Evolutionary conservation across 2,113 vertebrate species (phyloP).

Genomic region (Arothron firmamentum): DNA sequence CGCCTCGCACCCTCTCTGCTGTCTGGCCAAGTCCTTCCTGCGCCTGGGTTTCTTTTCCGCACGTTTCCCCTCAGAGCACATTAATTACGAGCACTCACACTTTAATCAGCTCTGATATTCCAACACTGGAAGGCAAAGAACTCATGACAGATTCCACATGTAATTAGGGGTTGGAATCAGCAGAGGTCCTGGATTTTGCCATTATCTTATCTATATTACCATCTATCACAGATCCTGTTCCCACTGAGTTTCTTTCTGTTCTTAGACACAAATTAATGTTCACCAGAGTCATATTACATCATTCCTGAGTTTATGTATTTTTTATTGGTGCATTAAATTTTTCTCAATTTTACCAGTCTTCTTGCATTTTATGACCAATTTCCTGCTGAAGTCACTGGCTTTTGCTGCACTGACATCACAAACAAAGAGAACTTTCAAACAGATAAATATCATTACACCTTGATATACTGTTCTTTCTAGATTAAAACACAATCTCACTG

Average conservation of each 20-base stretch:
- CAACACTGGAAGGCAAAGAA: constrained; percentile 27
- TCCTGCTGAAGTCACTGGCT: no score
- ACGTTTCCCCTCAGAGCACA: constrained; percentile 53
- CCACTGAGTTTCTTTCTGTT: neutral
- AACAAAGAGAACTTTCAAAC: no score
- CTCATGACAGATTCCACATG: constrained; percentile 25
- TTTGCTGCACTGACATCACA: no score
- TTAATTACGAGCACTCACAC: constrained; percentile 54
- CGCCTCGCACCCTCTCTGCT: constrained; percentile 32
- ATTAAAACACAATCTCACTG: no score
- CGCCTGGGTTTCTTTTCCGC: constrained; percentile 38
- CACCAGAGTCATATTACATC: neutral
- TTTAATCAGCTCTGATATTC: constrained; percentile 58
- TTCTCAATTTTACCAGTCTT: constrained; percentile 7
- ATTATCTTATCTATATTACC: constrained; percentile 9
- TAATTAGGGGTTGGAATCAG: constrained; percentile 15
- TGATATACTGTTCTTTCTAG: no score
- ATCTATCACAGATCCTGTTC: neutral
- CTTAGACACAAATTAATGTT: constrained; percentile 10
- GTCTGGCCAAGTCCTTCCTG: constrained; percentile 43
- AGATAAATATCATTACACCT: neutral
- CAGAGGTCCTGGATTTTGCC: constrained; percentile 10
- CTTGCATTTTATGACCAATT: no score
- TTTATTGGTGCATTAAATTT: constrained; percentile 14
- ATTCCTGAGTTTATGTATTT: no score